Evolutionary conservation across 2,797 vertebrate species (phyloP).

Genomic region (Acanthiza pusilla): DNA sequence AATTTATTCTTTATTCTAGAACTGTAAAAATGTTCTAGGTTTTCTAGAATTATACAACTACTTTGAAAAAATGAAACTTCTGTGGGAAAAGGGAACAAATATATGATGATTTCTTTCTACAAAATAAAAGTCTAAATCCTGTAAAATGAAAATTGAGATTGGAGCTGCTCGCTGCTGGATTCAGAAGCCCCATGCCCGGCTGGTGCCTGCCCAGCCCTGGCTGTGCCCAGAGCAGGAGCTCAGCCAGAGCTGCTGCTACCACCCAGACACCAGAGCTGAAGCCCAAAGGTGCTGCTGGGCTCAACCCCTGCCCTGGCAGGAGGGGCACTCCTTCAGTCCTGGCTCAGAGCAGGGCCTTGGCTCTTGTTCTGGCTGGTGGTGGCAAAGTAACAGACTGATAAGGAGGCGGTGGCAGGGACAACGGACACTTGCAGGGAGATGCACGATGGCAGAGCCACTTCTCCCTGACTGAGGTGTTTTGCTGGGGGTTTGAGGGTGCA

Average conservation of each 20-base stretch:
- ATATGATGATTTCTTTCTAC: neutral
- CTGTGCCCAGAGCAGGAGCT: neutral
- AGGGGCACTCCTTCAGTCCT: fast-evolving
- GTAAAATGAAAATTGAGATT: neutral
- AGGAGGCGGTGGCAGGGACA: no score
- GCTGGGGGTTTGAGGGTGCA: no score
- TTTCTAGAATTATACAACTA: no score
- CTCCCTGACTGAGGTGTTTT: neutral
- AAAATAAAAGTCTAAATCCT: neutral
- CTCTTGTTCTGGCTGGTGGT: fast-evolving
- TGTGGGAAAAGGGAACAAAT: neutral
- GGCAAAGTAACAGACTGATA: no score
- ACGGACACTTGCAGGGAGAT: neutral
- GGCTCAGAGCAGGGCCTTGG: fast-evolving
- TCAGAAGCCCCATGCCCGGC: no score
- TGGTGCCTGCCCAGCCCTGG: neutral
- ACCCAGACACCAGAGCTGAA: neutral
- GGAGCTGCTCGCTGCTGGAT: no score
- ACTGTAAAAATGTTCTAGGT: neutral
- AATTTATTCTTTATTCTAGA: neutral
- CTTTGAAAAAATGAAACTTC: no score
- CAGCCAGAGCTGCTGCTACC: no score
- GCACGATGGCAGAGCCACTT: no score
- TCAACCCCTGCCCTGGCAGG: neutral
- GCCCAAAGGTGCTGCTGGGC: neutral